A percentile compares a stretch with the other conserved stretches of the same genome.
Evolutionary conservation across 1,140 invertebrate species (phyloP).

Genomic region (Euura lappo): DNA sequence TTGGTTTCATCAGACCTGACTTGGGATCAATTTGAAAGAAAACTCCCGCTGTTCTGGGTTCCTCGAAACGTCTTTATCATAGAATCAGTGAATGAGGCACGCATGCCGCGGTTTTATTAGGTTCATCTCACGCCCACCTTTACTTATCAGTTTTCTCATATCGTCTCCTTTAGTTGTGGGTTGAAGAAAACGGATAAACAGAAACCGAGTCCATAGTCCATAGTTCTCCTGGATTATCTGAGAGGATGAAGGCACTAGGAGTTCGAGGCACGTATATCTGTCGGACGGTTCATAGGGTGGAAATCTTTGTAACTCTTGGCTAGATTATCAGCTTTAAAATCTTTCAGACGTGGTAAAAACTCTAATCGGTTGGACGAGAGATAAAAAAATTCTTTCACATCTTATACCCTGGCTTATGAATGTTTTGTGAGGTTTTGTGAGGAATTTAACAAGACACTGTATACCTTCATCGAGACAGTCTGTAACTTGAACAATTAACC

Average conservation of each 20-base stretch:
- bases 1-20: too few relatives aligned
- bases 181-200: not conserved
- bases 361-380: not conserved
- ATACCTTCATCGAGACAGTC: too few relatives aligned
- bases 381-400: not conserved
- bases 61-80: too few relatives aligned
- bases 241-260: not conserved
- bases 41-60: too few relatives aligned
- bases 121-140: too few relatives aligned
- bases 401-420: not conserved
- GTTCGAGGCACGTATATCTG: not conserved
- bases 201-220: not conserved
- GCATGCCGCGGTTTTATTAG: too few relatives aligned
- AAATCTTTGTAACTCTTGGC: not conserved
- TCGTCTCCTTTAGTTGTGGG: not conserved
- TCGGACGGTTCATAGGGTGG: not conserved
- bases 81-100: too few relatives aligned
- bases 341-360: slow-evolving; percentile 1
- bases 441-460: not conserved
- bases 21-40: too few relatives aligned
- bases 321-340: slow-evolving; percentile 7
- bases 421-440: not conserved
- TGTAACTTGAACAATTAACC: too few relatives aligned
- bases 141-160: too few relatives aligned
- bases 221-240: not conserved